Conservation (phyloP, 2,113 vertebrate genomes). For the Tor tambroides region DNA sequence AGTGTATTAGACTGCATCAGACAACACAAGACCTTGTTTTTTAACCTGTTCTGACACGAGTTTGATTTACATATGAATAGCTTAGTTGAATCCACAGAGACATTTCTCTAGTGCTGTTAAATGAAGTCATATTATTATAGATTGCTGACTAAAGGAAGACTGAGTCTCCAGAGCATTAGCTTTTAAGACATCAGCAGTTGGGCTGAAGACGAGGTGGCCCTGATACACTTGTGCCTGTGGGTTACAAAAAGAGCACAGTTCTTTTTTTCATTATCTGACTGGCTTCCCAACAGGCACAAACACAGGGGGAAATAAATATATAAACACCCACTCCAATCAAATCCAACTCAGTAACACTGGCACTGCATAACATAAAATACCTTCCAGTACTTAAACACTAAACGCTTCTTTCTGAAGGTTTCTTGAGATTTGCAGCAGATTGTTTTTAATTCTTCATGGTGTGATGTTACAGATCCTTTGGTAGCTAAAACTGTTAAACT, state of each 20-base stretch:
- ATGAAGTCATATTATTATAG: slow-evolving; percentile 27
- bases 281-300: background rate
- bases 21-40: background rate
- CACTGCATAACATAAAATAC: slow-evolving; percentile 3
- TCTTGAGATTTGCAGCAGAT: background rate
- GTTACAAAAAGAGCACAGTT: slow-evolving; percentile 20
- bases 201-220: slow-evolving; percentile 28
- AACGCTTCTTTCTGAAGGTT: background rate
- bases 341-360: background rate
- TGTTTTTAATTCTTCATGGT: background rate
- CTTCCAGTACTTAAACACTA: background rate
- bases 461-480: background rate
- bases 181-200: slow-evolving; percentile 13
- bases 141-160: slow-evolving; percentile 35
- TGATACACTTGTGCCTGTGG: slow-evolving; percentile 5
- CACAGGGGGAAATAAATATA: slow-evolving; percentile 21
- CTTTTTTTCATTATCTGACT: slow-evolving; percentile 19
- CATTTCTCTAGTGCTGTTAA: background rate
- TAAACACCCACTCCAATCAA: slow-evolving; percentile 33
- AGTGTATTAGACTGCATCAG: background rate
- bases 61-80: slow-evolving; percentile 26
- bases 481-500: background rate
- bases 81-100: slow-evolving; percentile 8
- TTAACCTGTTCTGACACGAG: background rate
- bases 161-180: slow-evolving; percentile 7